Evolutionary conservation across 1,140 invertebrate species (phyloP).

Genomic region (Bombus sibiricus): DNA sequence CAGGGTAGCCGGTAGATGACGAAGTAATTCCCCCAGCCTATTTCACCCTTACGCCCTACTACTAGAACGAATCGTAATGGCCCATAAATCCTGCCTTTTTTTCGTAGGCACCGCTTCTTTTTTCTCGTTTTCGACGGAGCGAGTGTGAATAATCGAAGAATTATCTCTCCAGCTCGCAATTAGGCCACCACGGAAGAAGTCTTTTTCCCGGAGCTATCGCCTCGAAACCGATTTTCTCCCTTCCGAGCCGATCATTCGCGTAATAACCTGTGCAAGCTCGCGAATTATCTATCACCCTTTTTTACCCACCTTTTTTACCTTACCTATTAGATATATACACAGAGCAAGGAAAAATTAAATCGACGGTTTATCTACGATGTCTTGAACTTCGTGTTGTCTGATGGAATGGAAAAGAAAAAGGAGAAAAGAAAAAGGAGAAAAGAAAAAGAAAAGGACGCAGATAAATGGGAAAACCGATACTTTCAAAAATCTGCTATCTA

Average conservation of each 20-base stretch:
- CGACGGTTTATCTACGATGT: background rate
- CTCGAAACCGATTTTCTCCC: slow-evolving; percentile 40
- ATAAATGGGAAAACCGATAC: background rate
- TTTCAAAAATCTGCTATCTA: background rate
- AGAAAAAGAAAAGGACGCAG: rapidly evolving
- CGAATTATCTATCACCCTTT: slow-evolving; percentile 50
- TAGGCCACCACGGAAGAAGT: slow-evolving; percentile 73
- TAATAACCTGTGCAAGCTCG: slow-evolving; percentile 27
- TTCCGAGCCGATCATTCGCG: slow-evolving; percentile 46
- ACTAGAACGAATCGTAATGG: slow-evolving; percentile 75
- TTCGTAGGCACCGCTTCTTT: slow-evolving; percentile 44
- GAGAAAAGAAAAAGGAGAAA: no score
- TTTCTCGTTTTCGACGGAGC: slow-evolving; percentile 70
- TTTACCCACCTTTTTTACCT: slow-evolving; percentile 18
- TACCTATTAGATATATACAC: background rate
- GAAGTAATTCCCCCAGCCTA: background rate
- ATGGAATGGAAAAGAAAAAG: background rate
- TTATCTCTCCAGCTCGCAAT: slow-evolving; percentile 72
- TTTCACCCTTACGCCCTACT: slow-evolving; percentile 39
- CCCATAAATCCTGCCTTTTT: slow-evolving; percentile 73
- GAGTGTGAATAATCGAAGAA: slow-evolving; percentile 79
- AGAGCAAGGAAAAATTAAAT: background rate
- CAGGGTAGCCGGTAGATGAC: background rate
- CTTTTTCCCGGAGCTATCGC: slow-evolving; percentile 61
- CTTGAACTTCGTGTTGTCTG: rapidly evolving